These are phyloP conservation scores for Cynoglossus semilaevis DNA, from an alignment of 2,113 vertebrate species.

Conservation along the genomic window DNA sequence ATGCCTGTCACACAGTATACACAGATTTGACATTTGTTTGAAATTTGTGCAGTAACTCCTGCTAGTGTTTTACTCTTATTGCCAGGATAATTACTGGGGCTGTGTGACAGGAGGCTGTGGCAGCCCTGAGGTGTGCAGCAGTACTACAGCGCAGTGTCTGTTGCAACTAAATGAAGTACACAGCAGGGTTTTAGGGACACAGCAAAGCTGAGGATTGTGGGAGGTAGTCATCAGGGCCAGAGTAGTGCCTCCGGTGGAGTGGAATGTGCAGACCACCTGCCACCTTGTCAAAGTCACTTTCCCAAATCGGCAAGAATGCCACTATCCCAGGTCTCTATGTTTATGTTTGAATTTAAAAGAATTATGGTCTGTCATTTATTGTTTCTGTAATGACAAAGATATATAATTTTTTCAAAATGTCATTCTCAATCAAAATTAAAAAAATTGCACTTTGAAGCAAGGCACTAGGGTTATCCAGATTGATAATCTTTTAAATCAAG, in stretches of 20 bases:
- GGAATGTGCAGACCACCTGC: constrained; percentile 54
- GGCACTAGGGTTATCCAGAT: too few relatives aligned
- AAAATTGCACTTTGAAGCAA: too few relatives aligned
- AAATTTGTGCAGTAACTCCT: constrained; percentile 38
- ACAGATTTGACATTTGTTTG: constrained; percentile 36
- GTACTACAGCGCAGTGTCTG: constrained; percentile 53
- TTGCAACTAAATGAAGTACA: constrained; percentile 32
- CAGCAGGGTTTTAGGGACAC: constrained; percentile 38
- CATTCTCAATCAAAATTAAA: too few relatives aligned
- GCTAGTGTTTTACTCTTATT: constrained; percentile 48
- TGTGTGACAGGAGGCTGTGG: constrained; percentile 39
- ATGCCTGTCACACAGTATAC: constrained; percentile 22
- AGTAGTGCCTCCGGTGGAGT: constrained; percentile 44
- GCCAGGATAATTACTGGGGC: constrained; percentile 58
- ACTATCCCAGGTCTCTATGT: constrained; percentile 56
- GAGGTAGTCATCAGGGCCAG: constrained; percentile 55
- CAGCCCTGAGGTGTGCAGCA: constrained; percentile 37
- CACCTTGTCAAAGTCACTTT: constrained; percentile 73
- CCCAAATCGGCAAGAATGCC: constrained; percentile 64
- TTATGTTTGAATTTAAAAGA: constrained; percentile 71
- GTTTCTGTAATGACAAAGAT: constrained; percentile 56
- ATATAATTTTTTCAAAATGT: too few relatives aligned
- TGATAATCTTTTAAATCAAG: too few relatives aligned
- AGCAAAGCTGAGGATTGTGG: constrained; percentile 51
- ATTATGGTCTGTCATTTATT: constrained; percentile 65